A percentile compares a stretch with the other conserved stretches of the same genome.
Conservation (phyloP, 2,113 vertebrate species). For the Prionailurus viverrinus region DNA sequence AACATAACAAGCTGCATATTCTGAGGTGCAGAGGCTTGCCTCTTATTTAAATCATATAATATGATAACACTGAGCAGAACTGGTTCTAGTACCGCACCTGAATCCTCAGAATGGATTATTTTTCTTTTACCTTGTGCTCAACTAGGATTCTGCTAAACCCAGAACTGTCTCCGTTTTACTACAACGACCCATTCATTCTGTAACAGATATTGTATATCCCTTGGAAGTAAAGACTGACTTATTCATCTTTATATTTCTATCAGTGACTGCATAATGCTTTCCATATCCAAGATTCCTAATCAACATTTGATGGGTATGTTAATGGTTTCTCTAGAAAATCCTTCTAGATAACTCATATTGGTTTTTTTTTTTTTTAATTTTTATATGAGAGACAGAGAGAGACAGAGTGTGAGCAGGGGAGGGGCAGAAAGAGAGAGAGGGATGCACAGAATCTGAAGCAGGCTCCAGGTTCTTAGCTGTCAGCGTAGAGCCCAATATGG, state of each 20-base stretch:
- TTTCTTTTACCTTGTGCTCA: slow-evolving; percentile 28
- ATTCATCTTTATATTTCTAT: neutral
- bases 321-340: slow-evolving; percentile 8
- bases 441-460: no score
- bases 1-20: neutral
- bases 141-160: slow-evolving; percentile 31
- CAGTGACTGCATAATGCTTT: neutral
- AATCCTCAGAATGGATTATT: neutral
- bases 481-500: no score
- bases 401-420: no score
- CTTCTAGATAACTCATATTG: neutral
- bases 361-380: no score
- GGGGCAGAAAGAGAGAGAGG: no score
- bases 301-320: neutral
- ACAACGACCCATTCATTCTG: neutral
- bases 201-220: neutral
- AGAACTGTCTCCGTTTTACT: neutral
- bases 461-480: no score
- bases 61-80: neutral
- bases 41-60: neutral
- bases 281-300: neutral
- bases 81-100: neutral
- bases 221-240: slow-evolving; percentile 5
- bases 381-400: no score
- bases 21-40: neutral